Percentiles rank a stretch among this genome's conserved stretches.
phyloP scores from a whole-genome alignment of 2,888 invertebrate species.

The Hypsopygia costalis region DNA sequence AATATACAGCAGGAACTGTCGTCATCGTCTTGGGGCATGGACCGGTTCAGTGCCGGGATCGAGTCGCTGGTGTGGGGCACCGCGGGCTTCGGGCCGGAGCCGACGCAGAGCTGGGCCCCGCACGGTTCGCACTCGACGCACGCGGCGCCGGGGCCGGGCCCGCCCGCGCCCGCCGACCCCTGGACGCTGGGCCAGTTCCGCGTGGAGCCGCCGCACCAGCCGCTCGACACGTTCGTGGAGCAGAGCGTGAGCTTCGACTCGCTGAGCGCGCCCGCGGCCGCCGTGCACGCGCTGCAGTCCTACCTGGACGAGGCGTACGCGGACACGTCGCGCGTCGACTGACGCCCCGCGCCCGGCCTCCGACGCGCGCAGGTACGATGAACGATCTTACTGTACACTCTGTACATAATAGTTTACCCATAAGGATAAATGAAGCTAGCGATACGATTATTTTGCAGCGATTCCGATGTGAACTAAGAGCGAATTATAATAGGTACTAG shows the following conservation, averaged over 20 bases:
- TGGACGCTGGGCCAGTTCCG: constrained; percentile 68
- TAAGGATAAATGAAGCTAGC: constrained; percentile 71
- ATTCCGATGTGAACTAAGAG: constrained; percentile 55
- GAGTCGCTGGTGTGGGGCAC: constrained; percentile 15
- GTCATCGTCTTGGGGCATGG: constrained; percentile 50
- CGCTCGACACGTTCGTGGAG: constrained; percentile 63
- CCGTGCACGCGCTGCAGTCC: constrained; percentile 42
- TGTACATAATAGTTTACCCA: constrained; percentile 67
- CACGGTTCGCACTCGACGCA: constrained; percentile 34
- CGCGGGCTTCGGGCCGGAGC: constrained; percentile 35
- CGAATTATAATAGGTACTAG: constrained; percentile 49
- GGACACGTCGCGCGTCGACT: constrained; percentile 66
- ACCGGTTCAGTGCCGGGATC: constrained; percentile 36
- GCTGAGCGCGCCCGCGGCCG: constrained; percentile 42
- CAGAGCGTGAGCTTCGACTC: constrained; percentile 63
- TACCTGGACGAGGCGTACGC: constrained; percentile 62
- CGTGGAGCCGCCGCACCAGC: constrained; percentile 58
- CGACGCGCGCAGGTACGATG: constrained; percentile 31
- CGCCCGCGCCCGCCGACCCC: constrained; percentile 59
- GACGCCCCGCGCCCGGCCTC: constrained; percentile 37
- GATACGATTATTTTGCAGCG: constrained; percentile 70
- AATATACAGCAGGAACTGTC: constrained; percentile 44
- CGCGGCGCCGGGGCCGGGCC: too few species aligned
- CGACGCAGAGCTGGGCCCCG: constrained; percentile 30
- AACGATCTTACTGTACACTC: constrained; percentile 65